Evolutionary conservation across 1,140 invertebrate genomes (phyloP).

Genomic region (Bombus superbus): DNA sequence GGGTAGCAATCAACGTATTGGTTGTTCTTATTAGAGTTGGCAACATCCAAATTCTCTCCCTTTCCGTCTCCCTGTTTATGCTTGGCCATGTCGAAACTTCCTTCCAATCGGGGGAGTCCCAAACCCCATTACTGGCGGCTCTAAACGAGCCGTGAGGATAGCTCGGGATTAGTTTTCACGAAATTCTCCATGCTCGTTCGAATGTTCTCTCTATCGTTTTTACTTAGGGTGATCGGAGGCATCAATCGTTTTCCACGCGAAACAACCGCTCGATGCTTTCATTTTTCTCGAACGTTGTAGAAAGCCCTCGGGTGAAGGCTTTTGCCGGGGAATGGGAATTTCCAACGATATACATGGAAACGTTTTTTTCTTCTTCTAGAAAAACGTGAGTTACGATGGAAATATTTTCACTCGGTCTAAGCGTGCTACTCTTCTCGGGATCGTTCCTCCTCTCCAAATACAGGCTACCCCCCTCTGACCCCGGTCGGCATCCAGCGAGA

Average conservation of each 20-base stretch:
- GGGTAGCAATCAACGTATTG: slow-evolving; percentile 77
- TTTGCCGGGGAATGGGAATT: slow-evolving; percentile 52
- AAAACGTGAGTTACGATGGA: slow-evolving; percentile 73
- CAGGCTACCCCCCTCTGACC: slow-evolving; percentile 9
- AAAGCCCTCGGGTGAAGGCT: fast-evolving
- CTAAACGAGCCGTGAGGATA: slow-evolving; percentile 47
- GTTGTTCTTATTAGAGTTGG: slow-evolving; percentile 77
- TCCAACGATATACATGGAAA: slow-evolving; percentile 70
- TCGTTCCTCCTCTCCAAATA: slow-evolving; percentile 64
- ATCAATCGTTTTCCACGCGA: not conserved
- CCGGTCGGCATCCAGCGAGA: slow-evolving; percentile 43
- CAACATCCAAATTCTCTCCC: slow-evolving; percentile 57
- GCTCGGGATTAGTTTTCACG: slow-evolving; percentile 13
- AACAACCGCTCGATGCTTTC: not conserved
- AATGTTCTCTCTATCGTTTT: not conserved
- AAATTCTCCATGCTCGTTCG: slow-evolving; percentile 12
- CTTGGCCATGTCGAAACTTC: slow-evolving; percentile 52
- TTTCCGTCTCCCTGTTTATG: slow-evolving; percentile 62
- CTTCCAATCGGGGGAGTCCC: slow-evolving; percentile 45
- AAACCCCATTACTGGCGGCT: slow-evolving; percentile 15
- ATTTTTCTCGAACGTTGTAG: not conserved
- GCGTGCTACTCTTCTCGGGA: slow-evolving; percentile 56
- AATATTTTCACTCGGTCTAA: slow-evolving; percentile 74
- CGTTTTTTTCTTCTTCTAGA: slow-evolving; percentile 69
- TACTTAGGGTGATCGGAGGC: not conserved